phyloP scores from a whole-genome alignment of 92 coral and sea anemone species.

The Pocillopora meandrina region DNA sequence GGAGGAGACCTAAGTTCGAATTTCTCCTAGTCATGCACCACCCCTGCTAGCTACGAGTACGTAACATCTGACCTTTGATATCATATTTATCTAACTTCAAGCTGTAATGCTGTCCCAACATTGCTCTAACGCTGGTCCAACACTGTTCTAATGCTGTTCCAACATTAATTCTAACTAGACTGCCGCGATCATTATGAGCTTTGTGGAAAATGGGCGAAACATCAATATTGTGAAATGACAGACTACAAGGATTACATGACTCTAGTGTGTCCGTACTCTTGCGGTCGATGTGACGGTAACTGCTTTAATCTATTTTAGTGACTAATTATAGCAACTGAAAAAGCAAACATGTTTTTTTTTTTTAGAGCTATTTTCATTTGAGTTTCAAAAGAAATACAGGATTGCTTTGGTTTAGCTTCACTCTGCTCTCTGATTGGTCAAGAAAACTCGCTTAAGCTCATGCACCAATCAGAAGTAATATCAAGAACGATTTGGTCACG shows the following conservation, averaged over 20 bases:
- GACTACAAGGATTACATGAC: constrained; percentile 80
- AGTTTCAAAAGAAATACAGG: too few relatives aligned
- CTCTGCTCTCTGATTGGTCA: too few relatives aligned
- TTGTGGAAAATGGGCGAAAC: constrained; percentile 41
- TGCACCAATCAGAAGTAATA: too few relatives aligned
- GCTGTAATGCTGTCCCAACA: neutral
- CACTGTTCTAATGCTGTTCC: constrained; percentile 30
- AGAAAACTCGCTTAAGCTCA: too few relatives aligned
- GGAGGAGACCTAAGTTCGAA: too few relatives aligned
- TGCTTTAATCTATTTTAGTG: neutral
- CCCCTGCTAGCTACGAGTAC: neutral
- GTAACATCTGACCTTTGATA: too few relatives aligned
- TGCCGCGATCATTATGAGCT: constrained; percentile 44
- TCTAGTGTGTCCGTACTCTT: constrained; percentile 75
- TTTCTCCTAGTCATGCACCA: too few relatives aligned
- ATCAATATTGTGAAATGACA: constrained; percentile 42
- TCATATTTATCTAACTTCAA: too few relatives aligned
- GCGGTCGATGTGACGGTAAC: constrained; percentile 71
- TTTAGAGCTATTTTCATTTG: neutral
- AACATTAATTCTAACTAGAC: constrained; percentile 39
- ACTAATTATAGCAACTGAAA: neutral
- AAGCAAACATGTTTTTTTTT: neutral
- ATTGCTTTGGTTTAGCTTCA: too few relatives aligned
- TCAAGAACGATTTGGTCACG: too few relatives aligned
- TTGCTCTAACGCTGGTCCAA: neutral